phyloP scores from a whole-genome alignment of 2,113 vertebrate species.

The Dendrocopos noguchii region DNA sequence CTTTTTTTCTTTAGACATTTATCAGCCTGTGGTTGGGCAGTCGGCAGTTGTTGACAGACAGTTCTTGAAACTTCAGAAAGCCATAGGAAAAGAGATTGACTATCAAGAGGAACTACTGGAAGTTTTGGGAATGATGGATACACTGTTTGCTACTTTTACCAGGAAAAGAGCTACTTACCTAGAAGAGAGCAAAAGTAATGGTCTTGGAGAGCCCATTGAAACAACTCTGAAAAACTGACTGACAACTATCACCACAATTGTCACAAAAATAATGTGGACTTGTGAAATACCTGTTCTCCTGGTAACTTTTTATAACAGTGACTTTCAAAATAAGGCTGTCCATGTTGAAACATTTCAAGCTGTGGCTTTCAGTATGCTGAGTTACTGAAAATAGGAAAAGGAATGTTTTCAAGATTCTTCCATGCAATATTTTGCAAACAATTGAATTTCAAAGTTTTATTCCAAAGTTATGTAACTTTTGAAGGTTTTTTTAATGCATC shows the following conservation, averaged over 20 bases:
- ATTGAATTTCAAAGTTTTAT: not conserved
- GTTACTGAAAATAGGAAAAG: not conserved
- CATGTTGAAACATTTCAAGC: not conserved
- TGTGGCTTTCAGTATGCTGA: not conserved
- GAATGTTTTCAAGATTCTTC: not conserved
- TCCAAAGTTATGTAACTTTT: not conserved
- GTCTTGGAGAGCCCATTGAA: constrained; percentile 36
- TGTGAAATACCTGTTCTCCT: not conserved
- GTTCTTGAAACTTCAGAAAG: constrained; percentile 87
- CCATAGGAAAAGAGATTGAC: constrained; percentile 89
- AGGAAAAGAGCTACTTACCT: constrained; percentile 72
- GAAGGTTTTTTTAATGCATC: not conserved
- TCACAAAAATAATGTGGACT: not conserved
- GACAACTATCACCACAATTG: not conserved
- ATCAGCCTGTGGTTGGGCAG: constrained; percentile 85
- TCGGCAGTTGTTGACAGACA: constrained; percentile 89
- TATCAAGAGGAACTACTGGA: constrained; percentile 92
- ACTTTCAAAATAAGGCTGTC: not conserved
- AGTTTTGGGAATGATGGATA: constrained; percentile 96
- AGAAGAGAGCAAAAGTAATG: constrained; percentile 43
- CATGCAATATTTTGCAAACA: not conserved
- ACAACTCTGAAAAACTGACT: not conserved
- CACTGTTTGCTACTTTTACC: constrained; percentile 90
- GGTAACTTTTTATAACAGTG: not conserved
- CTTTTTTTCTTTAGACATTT: constrained; percentile 82